A percentile compares a stretch with the other conserved stretches of the same genome.
Conservation (phyloP, 2,113 vertebrate species). For the Lagopus muta region DNA sequence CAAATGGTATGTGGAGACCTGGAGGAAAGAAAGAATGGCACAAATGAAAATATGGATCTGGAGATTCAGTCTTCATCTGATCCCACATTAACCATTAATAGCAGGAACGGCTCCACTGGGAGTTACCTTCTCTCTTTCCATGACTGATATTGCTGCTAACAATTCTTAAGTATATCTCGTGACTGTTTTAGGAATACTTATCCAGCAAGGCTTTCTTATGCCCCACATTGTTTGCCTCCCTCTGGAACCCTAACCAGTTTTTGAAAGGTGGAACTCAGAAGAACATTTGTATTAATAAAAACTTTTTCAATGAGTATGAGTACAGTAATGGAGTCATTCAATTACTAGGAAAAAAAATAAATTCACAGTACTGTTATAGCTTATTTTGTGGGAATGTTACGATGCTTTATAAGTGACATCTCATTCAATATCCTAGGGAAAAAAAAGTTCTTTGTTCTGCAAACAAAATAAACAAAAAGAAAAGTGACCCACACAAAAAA, state of each 20-base stretch:
- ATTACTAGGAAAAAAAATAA: background rate
- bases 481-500: background rate
- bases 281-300: background rate
- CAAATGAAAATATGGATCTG: background rate
- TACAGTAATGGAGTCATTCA: background rate
- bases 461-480: background rate
- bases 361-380: background rate
- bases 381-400: background rate
- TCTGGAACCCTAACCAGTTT: background rate
- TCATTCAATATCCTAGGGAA: background rate
- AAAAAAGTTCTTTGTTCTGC: background rate
- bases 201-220: background rate
- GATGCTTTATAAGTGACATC: background rate
- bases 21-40: background rate
- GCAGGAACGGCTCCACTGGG: background rate
- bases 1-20: background rate
- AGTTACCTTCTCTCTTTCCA: background rate
- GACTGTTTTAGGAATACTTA: background rate
- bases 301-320: background rate
- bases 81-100: background rate
- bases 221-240: background rate
- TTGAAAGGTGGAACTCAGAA: background rate
- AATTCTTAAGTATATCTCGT: background rate
- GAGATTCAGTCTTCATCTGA: background rate
- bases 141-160: background rate